Conservation (phyloP, 2,888 invertebrate genomes). For the Cheilosia soror region DNA sequence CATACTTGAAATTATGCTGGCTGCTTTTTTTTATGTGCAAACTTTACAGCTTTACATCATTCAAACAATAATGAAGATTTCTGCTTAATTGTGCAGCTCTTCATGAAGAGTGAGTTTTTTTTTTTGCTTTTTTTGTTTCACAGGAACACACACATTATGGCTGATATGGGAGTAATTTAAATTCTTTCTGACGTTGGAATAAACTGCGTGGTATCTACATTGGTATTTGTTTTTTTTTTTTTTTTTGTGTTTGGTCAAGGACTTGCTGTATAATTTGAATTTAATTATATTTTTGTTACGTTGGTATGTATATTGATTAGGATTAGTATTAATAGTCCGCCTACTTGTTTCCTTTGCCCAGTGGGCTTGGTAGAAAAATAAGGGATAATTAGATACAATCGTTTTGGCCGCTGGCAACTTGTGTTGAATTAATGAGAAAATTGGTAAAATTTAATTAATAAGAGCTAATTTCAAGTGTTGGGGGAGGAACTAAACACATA, state of each 20-base stretch:
- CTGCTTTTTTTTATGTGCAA: constrained; percentile 44
- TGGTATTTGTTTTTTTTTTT: not conserved
- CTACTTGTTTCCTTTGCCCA: not conserved
- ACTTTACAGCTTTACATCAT: constrained; percentile 26
- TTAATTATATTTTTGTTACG: not conserved
- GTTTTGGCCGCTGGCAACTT: constrained; percentile 23
- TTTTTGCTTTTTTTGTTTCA: not conserved
- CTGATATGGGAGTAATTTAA: constrained; percentile 20
- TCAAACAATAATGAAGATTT: constrained; percentile 8
- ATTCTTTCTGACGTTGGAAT: constrained; percentile 14
- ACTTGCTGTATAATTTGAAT: constrained; percentile 40
- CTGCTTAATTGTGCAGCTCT: not conserved
- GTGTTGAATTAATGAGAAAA: constrained; percentile 51
- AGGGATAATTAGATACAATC: constrained; percentile 38
- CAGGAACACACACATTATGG: not conserved
- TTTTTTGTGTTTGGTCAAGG: constrained; percentile 18
- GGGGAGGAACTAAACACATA: too few relatives aligned
- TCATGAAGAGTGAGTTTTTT: not conserved
- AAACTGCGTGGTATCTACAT: not conserved
- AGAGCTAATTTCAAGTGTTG: too few relatives aligned
- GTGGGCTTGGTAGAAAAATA: constrained; percentile 2
- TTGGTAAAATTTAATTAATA: constrained; percentile 45
- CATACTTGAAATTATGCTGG: constrained; percentile 45
- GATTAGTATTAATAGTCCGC: not conserved
- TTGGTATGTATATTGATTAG: constrained; percentile 4